phyloP scores from a whole-genome alignment of 35 echinoderm and acorn worm genomes.

The Hemicentrotus pulcherrimus region DNA sequence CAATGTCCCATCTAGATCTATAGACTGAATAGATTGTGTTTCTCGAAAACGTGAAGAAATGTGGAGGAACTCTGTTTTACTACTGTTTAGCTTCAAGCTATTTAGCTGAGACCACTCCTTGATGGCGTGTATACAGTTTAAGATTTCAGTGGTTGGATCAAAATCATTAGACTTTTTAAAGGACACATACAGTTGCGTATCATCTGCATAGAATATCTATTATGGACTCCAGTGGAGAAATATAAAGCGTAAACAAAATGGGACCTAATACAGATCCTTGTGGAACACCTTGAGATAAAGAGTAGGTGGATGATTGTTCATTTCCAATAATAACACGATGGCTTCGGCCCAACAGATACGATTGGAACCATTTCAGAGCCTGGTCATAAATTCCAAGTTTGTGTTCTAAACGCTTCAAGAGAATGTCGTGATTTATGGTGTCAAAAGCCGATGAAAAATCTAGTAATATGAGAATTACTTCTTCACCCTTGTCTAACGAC shows the following conservation, averaged over 20 bases:
- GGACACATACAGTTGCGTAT: too few species aligned
- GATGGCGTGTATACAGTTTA: too few species aligned
- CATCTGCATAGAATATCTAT: background rate
- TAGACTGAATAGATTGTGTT: too few species aligned
- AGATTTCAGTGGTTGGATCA: too few species aligned
- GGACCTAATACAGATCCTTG: background rate
- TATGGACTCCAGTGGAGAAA: conserved; percentile 22
- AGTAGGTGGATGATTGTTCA: background rate
- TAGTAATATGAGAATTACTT: background rate
- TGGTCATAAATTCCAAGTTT: conserved; percentile 19
- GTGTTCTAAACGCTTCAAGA: background rate
- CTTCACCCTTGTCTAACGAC: background rate
- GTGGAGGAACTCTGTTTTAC: too few species aligned
- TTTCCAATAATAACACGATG: too few species aligned
- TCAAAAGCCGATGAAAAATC: background rate
- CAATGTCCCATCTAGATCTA: too few species aligned
- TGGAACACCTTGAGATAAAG: background rate
- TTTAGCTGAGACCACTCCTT: too few species aligned
- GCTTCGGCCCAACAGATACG: background rate
- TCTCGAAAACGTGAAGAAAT: too few species aligned
- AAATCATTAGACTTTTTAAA: too few species aligned
- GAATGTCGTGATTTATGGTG: background rate
- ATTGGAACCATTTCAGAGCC: conserved; percentile 21
- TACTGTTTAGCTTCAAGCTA: too few species aligned
- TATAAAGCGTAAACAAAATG: conserved; percentile 26